Conservation (phyloP, 2,113 vertebrate species). For the Syrrhaptes paradoxus region DNA sequence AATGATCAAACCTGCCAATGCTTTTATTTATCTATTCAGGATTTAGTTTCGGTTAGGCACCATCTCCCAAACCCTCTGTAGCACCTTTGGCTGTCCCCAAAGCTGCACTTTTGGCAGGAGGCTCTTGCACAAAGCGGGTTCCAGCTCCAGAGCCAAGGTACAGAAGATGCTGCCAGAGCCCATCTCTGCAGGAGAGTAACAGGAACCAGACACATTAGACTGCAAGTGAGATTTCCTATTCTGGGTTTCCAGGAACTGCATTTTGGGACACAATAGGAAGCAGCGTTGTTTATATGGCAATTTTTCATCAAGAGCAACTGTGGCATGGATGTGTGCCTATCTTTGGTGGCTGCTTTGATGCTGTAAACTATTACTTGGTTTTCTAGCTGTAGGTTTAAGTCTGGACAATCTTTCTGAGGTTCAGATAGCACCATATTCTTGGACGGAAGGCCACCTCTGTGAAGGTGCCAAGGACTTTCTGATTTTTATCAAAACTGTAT, state of each 20-base stretch:
- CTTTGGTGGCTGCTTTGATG: background rate
- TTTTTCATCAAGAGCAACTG: background rate
- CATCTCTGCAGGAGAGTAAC: background rate
- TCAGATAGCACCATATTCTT: fast-evolving
- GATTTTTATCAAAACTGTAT: background rate
- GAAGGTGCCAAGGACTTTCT: background rate
- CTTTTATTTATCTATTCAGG: background rate
- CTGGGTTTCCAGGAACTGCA: background rate
- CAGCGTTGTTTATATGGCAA: background rate
- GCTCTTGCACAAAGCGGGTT: background rate
- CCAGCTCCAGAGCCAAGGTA: background rate
- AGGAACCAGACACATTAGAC: background rate
- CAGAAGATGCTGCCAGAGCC: background rate
- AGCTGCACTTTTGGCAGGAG: background rate
- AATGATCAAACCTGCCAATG: background rate
- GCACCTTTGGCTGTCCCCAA: background rate
- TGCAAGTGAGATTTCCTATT: background rate
- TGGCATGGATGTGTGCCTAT: fast-evolving
- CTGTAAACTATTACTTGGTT: background rate
- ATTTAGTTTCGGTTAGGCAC: background rate
- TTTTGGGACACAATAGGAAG: background rate
- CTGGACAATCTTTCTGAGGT: background rate
- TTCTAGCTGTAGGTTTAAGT: background rate
- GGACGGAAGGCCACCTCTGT: background rate
- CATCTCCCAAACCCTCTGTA: background rate